Conservation (phyloP, 1,140 invertebrate genomes). For the Mactra quadrangularis region DNA sequence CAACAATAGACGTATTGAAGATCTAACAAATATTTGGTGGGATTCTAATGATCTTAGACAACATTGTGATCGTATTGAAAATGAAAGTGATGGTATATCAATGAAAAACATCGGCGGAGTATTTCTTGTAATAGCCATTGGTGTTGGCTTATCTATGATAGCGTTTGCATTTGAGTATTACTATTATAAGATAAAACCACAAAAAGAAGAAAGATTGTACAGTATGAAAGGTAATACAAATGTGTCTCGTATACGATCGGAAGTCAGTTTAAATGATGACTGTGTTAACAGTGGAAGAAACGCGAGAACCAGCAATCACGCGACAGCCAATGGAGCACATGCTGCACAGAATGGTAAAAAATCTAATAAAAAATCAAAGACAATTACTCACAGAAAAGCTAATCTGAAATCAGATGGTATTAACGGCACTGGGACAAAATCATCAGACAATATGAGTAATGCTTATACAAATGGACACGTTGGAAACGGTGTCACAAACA, state of each 20-base stretch:
- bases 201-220: slow-evolving; percentile 18
- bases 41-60: slow-evolving; percentile 91
- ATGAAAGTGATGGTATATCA: slow-evolving; percentile 97
- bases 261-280: slow-evolving; percentile 19
- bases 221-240: slow-evolving; percentile 8
- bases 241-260: not conserved
- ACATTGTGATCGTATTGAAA: slow-evolving; percentile 93
- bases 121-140: slow-evolving; percentile 88
- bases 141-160: slow-evolving; percentile 87
- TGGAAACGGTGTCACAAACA: slow-evolving; percentile 14
- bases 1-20: slow-evolving; percentile 96
- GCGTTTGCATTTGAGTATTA: slow-evolving; percentile 97
- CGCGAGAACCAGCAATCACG: too few species aligned
- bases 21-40: slow-evolving; percentile 98
- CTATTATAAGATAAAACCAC: slow-evolving; percentile 78
- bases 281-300: not conserved
- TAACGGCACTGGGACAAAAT: too few species aligned
- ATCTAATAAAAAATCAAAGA: not conserved
- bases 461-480: slow-evolving; percentile 29
- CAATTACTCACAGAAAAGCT: not conserved
- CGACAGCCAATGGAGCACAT: too few species aligned
- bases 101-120: slow-evolving; percentile 98
- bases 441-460: too few species aligned
- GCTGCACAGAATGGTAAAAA: not conserved
- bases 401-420: not conserved